These are phyloP conservation scores for Lepidonotus clava DNA, from an alignment of 2,888 invertebrate species.

Conservation along the genomic window DNA sequence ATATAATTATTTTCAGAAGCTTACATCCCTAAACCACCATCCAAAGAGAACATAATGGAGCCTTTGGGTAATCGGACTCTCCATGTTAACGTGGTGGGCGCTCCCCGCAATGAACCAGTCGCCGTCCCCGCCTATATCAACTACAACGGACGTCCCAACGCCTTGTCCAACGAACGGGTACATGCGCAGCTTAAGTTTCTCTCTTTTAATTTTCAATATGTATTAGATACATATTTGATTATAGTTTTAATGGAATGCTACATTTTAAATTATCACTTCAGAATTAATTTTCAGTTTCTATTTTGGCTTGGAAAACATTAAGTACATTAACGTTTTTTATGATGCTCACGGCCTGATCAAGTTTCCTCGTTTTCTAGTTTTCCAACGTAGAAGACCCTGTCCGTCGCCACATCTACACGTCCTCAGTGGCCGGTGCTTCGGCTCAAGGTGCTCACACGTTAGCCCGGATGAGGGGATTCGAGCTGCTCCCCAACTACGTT, in stretches of 20 bases:
- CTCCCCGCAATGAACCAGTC: constrained; percentile 71
- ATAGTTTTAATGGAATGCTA: too few relatives aligned
- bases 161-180: constrained; percentile 75
- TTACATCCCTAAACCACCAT: background rate
- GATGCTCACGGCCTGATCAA: too few relatives aligned
- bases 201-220: too few relatives aligned
- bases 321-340: too few relatives aligned
- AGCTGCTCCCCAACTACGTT: constrained; percentile 76
- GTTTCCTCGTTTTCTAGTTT: too few relatives aligned
- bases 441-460: constrained; percentile 71
- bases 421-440: constrained; percentile 75
- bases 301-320: too few relatives aligned
- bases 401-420: constrained; percentile 74
- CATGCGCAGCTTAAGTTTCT: too few relatives aligned
- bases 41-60: background rate
- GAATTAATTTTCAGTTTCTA: too few relatives aligned
- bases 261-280: too few relatives aligned
- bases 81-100: constrained; percentile 70
- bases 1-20: background rate
- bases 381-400: constrained; percentile 77
- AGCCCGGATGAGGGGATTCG: constrained; percentile 75
- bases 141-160: constrained; percentile 75
- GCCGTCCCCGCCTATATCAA: constrained; percentile 74
- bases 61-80: background rate
- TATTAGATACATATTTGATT: too few relatives aligned